Base-by-base conservation (phyloP, 1,140 invertebrate species). In the Drosophila saltans region DNA sequence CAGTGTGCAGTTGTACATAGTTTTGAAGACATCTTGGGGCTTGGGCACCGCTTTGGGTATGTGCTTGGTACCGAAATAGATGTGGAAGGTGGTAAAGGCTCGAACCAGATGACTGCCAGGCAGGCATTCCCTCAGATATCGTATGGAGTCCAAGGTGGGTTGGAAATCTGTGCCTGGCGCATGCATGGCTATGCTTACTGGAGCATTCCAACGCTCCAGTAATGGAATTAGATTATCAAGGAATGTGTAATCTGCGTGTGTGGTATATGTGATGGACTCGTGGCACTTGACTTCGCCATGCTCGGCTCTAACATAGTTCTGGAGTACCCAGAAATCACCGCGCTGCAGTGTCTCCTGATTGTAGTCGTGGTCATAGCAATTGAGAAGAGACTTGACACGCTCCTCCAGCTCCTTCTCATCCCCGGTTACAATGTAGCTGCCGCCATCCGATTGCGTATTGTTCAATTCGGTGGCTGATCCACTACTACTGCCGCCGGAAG, bases 201-300 rank as follows among this genome's bases (percentile, higher is more conserved):
- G 96, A 10, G 93, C 94, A 86, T 93, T 93, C 95, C 95, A 95
- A 82, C 94, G 93, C 84, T 97, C 95, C 74, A 97, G 93, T 77
- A 98, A 93, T 40, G 97, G 96, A 86, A 96, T 95, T 59, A 98
- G 93, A 93, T 98, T 98, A 91, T 98, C 97, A 78, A 98, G 94
- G 93, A 98, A 98, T 61, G 97, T 97, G 91, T 95, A 97, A 84
- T 97, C 97, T 2, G 96, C 97, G 91, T 98, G 97, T 7, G 97
- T 98, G 0, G 97, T 98, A 85, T 98, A 98, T 0, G 98, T 98
- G 41, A 98, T 94, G 68, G 95, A 96, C 92, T 97, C 97, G 92
- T 97, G 96, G 91, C 97, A 98, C 92, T 93, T 92, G 36, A 94
- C 78, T 21, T 92, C 83, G 11, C 94, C 94, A 66, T 94, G 94